Base-by-base conservation (phyloP, 1,140 invertebrate species). In the Cotesia typhae region DNA sequence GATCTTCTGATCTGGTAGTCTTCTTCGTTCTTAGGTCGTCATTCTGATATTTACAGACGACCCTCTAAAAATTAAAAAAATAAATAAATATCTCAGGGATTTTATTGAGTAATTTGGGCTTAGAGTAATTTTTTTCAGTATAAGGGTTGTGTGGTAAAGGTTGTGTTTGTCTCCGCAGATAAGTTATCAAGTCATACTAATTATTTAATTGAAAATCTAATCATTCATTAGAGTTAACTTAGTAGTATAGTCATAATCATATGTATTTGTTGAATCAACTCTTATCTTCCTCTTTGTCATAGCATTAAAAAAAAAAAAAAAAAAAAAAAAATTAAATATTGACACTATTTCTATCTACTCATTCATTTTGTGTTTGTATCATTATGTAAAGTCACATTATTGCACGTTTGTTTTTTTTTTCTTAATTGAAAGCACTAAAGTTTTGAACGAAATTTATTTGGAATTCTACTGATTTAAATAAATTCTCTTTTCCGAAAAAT, bases 21-120 rank as follows among this genome's bases (percentile, higher is more conserved):
- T 75, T 72, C 67, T 72, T 76, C 72, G 72, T 72, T 73, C 61
- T 65, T 74, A 68, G 74, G 68, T 63, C 63, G 68, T 55, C 68
- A 67, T 71, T 68, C 41, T 63, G 65, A 41, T 9, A 17, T 36
- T 57, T 61, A 20, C n/a, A 65, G 35, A 17, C 52, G 52, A 59
- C n/a, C 17, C 53, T 9, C 5, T 5, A 47, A 9, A 9, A 47
- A 47, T 47, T 47, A 47, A 47, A 47, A 2, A 47, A 47, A 47
- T 47, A 47, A 47, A 9, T 7, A 47, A 47, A 47, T 10, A 47
- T 47, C 41, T 47, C 41, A 47, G 41, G 41, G 36, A 17, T 65
- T 12, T 28, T 65, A 3, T 67, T 41, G 63, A n/a, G 63, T 38
- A 38, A 12, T 65, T 65, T 65, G 20, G 17, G 10, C 9, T 28